Conservation (phyloP, 37 sponge, comb jelly and placozoan genomes). For the Tethya wilhelma region DNA sequence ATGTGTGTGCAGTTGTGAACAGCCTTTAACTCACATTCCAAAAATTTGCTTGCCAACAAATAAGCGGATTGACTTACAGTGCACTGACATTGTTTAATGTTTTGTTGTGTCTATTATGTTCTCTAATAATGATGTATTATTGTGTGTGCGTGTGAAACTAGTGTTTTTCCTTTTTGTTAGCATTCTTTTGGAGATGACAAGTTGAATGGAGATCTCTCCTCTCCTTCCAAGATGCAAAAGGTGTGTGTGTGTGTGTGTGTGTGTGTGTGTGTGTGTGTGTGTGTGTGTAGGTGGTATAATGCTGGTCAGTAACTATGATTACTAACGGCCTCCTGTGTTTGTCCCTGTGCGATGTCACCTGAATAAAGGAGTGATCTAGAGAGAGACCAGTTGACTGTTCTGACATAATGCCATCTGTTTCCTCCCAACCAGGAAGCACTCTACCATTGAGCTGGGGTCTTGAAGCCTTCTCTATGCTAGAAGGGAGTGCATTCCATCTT, state of each 20-base stretch:
- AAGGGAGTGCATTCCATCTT: no score
- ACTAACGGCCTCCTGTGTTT: not conserved
- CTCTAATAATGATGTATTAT: not conserved
- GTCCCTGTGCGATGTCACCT: not conserved
- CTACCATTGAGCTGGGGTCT: no score
- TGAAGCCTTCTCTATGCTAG: no score
- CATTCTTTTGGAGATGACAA: slow-evolving; percentile 24
- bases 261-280: not conserved
- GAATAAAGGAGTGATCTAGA: no score
- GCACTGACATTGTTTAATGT: no score
- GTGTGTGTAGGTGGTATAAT: not conserved
- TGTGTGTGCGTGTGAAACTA: not conserved
- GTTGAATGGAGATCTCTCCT: slow-evolving; percentile 30
- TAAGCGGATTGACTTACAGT: no score
- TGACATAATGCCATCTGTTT: no score
- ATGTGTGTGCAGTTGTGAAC: no score
- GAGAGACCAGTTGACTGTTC: no score
- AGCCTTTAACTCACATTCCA: no score
- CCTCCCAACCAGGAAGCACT: not conserved
- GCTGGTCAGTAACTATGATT: not conserved
- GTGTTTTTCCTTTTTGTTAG: not conserved
- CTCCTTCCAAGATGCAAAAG: slow-evolving; percentile 22
- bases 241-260: not conserved
- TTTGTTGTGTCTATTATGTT: not conserved
- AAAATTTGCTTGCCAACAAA: no score